A percentile compares a stretch with the other conserved stretches of the same genome.
These are phyloP conservation scores for Aphelinus atriplicis DNA, from an alignment of 1,140 invertebrate species.

Conservation along the genomic window DNA sequence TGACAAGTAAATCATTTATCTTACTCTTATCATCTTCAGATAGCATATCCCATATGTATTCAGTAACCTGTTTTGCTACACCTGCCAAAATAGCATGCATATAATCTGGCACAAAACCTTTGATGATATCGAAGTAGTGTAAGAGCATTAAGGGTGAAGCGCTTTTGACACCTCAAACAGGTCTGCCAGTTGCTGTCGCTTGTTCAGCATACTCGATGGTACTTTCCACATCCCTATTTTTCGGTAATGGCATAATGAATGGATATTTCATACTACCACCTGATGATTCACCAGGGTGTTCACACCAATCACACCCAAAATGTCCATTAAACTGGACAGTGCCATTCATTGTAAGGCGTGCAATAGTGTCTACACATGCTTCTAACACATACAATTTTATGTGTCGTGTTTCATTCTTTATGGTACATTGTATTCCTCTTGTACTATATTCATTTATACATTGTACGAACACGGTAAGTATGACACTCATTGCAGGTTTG, in stretches of 20 bases:
- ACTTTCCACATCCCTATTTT: not conserved
- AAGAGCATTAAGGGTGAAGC: conserved; percentile 20
- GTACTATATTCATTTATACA: conserved; percentile 2
- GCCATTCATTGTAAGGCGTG: conserved; percentile 25
- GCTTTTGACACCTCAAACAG: not conserved
- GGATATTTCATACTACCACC: conserved; percentile 23
- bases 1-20: not conserved
- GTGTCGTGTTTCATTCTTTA: not conserved
- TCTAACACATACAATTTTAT: conserved; percentile 14
- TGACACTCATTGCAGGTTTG: conserved; percentile 26
- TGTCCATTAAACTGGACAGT: conserved; percentile 31
- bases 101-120: conserved; percentile 25
- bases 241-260: not conserved
- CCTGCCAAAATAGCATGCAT: conserved; percentile 24
- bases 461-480: conserved; percentile 22
- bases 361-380: conserved; percentile 23
- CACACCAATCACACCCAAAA: conserved; percentile 22
- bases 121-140: conserved; percentile 18
- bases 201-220: not conserved
- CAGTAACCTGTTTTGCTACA: conserved; percentile 1
- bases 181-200: not conserved
- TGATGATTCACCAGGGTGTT: not conserved
- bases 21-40: not conserved
- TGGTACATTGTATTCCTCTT: conserved; percentile 12
- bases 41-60: not conserved